phyloP scores from a whole-genome alignment of 2,888 invertebrate species.

The Prosapia bicincta region DNA sequence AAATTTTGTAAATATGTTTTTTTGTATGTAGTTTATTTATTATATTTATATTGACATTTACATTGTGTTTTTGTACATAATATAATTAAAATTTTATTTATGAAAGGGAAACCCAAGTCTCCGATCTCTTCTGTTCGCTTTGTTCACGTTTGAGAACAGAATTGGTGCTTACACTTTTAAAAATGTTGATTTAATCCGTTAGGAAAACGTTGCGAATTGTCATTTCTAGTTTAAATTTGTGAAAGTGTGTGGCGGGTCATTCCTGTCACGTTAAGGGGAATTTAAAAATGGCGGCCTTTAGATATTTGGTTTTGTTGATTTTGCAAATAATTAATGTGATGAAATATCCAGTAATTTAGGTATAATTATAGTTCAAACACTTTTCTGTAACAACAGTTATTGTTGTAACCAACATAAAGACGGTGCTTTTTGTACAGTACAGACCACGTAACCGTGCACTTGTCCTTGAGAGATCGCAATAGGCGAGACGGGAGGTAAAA shows the following conservation, averaged over 20 bases:
- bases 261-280: no score
- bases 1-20: neutral
- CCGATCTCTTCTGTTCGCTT: neutral
- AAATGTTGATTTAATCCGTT: neutral
- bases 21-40: constrained; percentile 25
- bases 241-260: neutral
- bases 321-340: no score
- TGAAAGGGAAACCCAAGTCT: neutral
- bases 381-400: no score
- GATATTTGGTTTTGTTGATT: no score
- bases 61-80: constrained; percentile 25
- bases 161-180: neutral
- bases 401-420: no score
- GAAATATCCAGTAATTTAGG: no score
- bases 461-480: no score
- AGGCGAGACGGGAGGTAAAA: no score
- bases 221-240: neutral
- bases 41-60: constrained; percentile 24
- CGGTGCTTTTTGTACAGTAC: no score
- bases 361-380: no score
- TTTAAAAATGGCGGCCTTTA: no score
- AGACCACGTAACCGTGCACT: no score
- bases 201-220: neutral
- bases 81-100: constrained; percentile 25
- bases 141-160: neutral